Evolutionary conservation across 2,888 invertebrate species (phyloP), one percentile per base, ranked within the genome.

Genomic region (Schizaphis graminum): DNA sequence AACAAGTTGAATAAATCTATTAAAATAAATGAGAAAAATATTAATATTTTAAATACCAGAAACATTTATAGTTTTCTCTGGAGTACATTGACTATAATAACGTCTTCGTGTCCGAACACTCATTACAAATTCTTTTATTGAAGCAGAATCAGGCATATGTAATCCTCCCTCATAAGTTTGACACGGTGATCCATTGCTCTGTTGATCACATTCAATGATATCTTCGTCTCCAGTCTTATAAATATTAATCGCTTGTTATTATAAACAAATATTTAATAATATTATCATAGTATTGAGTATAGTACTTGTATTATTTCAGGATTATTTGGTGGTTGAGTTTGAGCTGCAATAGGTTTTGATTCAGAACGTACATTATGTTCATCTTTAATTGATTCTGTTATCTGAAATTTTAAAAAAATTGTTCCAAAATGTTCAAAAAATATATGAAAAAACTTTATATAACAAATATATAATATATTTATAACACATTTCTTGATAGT

Each of bases 31-130:
- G 21, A 35, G 21, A 21, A 4, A 77, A 77, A 35, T 77, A 77
- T 67, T 53, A 21, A 24, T 77, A 77, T 67, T 35, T n/a, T 35
- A 41, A 49, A 91, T 94, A 94, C 94, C 94, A 41, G 56, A 44
- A 94, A 47, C 28, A 67, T 44, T 35, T 35, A 89, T 85, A 35
- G 94, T 92, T 16, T 89, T 94, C 26, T 92, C 95, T 16, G 95
- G 94, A 89, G 94, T 94, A 95, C 97, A 97, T 95, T 97, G 97
- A 95, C 97, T 97, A 95, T 97, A 96, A 95, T 97, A 97, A 56
- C 97, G 96, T 95, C 97, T 96, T 24, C 97, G 96, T 95, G 94
- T 95, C 87, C 96, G 96, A 86, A 97, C 96, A 85, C 96, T 96
- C 94, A 96, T 96, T 0, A 97, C 96, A 95, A 97, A 96, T 95